These are phyloP conservation scores for Leucozona laternaria DNA, from an alignment of 2,888 invertebrate species.

Conservation along the genomic window DNA sequence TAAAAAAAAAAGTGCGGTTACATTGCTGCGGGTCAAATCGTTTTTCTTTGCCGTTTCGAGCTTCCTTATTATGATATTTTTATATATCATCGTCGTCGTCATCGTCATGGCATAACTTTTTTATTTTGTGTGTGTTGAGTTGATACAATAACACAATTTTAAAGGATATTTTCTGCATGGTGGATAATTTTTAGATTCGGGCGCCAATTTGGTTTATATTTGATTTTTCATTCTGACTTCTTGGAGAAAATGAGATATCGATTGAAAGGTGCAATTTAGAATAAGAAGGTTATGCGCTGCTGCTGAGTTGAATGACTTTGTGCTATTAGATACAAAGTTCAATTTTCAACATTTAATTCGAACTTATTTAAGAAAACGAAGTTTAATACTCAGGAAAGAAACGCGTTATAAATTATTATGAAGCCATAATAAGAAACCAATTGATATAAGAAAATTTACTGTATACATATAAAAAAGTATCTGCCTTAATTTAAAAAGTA, in stretches of 20 bases:
- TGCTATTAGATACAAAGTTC: not conserved
- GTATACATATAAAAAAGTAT: too few species aligned
- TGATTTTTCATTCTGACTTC: not conserved
- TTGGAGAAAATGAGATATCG: conserved; percentile 62
- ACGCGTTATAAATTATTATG: not conserved
- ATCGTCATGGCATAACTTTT: conserved; percentile 33
- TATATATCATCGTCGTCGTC: conserved; percentile 3
- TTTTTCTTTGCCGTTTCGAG: conserved; percentile 21
- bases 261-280: conserved; percentile 44
- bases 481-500: too few species aligned
- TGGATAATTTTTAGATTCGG: conserved; percentile 51
- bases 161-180: conserved; percentile 67
- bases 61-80: conserved; percentile 28
- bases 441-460: not conserved
- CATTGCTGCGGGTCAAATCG: conserved; percentile 70
- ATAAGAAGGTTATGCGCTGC: not conserved
- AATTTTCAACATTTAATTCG: not conserved
- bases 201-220: conserved; percentile 41
- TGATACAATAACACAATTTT: conserved; percentile 71
- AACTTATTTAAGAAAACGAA: not conserved
- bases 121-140: conserved; percentile 65
- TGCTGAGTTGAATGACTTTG: conserved; percentile 39
- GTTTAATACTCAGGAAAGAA: not conserved
- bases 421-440: not conserved
- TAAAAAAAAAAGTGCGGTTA: conserved; percentile 52